Conservation (phyloP, 2,888 invertebrate species). For the Amphiduros pacificus region DNA sequence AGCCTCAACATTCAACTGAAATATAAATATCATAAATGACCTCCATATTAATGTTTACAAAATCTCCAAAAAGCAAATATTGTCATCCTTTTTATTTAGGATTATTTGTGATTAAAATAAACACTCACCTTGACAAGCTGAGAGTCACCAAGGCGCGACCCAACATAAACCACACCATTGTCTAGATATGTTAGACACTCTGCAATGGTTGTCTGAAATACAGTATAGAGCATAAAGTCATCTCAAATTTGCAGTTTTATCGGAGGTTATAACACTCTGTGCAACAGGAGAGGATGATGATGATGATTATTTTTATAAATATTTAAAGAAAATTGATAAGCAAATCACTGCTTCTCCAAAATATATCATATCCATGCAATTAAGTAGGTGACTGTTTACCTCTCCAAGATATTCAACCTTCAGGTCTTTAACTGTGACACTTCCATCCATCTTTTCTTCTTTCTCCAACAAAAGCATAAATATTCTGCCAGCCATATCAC, state of each 20-base stretch:
- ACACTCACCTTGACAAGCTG: constrained; percentile 72
- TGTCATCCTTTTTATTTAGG: too few relatives aligned
- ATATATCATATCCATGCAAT: neutral
- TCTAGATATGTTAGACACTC: constrained; percentile 97
- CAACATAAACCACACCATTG: constrained; percentile 93
- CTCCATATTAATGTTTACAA: too few relatives aligned
- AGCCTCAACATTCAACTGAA: constrained; percentile 73
- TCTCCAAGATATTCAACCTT: constrained; percentile 87
- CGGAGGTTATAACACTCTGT: too few relatives aligned
- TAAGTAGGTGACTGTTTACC: constrained; percentile 38
- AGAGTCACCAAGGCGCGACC: constrained; percentile 94
- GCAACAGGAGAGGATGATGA: too few relatives aligned
- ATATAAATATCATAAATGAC: constrained; percentile 22
- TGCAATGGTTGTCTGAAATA: constrained; percentile 71
- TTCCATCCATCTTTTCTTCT: constrained; percentile 68
- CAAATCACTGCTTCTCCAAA: too few relatives aligned
- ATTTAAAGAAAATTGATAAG: too few relatives aligned
- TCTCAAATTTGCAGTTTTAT: neutral
- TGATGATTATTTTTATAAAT: too few relatives aligned
- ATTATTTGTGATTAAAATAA: neutral
- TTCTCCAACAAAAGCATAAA: constrained; percentile 94
- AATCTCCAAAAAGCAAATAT: too few relatives aligned
- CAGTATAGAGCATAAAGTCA: neutral
- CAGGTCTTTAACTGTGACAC: constrained; percentile 80
- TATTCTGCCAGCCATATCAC: constrained; percentile 90